Conservation (phyloP, 2,888 invertebrate species). For the Netelia virgata region DNA sequence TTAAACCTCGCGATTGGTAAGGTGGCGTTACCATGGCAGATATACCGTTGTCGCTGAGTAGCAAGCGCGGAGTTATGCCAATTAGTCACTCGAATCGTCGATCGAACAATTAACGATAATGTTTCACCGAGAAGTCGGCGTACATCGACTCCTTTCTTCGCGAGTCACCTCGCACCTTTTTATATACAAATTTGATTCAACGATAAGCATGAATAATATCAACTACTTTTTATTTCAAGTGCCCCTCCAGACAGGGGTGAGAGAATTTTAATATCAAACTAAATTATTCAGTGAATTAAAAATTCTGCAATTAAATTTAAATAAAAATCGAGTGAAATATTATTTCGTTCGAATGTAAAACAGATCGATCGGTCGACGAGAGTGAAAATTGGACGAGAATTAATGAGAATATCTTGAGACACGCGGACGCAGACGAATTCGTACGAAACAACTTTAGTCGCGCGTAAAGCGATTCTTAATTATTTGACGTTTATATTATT, state of each 20-base stretch:
- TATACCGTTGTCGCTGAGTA: slow-evolving; percentile 1
- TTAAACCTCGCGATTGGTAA: slow-evolving; percentile 30
- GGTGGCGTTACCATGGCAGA: slow-evolving; percentile 3
- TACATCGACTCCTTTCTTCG: background rate
- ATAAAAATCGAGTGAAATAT: too few species aligned
- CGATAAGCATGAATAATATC: too few species aligned
- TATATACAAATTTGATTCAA: background rate
- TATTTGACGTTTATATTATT: slow-evolving; percentile 47
- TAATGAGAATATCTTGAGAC: too few species aligned
- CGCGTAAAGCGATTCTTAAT: slow-evolving; percentile 30
- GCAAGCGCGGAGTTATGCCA: slow-evolving; percentile 43
- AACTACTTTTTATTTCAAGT: too few species aligned
- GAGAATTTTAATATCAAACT: too few species aligned
- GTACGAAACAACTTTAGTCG: slow-evolving; percentile 14
- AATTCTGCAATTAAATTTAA: too few species aligned
- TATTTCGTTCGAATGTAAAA: too few species aligned
- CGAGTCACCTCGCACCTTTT: background rate
- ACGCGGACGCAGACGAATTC: too few species aligned
- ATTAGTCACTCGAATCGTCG: slow-evolving; percentile 43
- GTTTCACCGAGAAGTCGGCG: background rate
- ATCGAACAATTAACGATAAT: slow-evolving; percentile 44
- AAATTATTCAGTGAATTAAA: too few species aligned
- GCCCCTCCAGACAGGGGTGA: too few species aligned
- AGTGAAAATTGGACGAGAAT: too few species aligned
- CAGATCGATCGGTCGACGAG: too few species aligned